Conservation (phyloP, 1,140 invertebrate genomes). For the Trissolcus basalis region DNA sequence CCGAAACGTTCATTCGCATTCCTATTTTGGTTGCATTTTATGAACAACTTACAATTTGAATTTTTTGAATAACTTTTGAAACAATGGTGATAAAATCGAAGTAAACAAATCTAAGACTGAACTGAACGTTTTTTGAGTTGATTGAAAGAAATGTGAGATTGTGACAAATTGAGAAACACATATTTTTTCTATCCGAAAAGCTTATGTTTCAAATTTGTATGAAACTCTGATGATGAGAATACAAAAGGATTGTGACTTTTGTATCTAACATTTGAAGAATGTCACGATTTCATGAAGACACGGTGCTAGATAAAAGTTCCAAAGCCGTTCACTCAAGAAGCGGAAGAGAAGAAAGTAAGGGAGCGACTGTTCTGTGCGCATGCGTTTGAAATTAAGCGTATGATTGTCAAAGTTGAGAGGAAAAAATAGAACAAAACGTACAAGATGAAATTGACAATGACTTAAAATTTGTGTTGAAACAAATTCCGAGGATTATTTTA, state of each 20-base stretch:
- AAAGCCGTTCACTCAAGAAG: constrained; percentile 56
- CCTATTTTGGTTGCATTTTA: no score
- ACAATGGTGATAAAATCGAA: constrained; percentile 34
- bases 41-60: no score
- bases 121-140: constrained; percentile 22
- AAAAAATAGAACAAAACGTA: constrained; percentile 29
- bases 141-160: constrained; percentile 33
- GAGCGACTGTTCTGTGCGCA: constrained; percentile 40
- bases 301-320: constrained; percentile 74
- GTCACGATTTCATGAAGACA: constrained; percentile 62
- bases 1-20: no score
- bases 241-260: constrained; percentile 26
- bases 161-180: constrained; percentile 23
- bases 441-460: constrained; percentile 23
- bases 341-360: constrained; percentile 34
- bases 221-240: background rate
- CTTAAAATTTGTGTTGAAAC: constrained; percentile 34
- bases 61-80: constrained; percentile 15
- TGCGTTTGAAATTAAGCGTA: constrained; percentile 37
- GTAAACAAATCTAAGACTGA: constrained; percentile 40
- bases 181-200: constrained; percentile 32
- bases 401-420: constrained; percentile 19
- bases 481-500: constrained; percentile 39
- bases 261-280: constrained; percentile 25
- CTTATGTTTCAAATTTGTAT: constrained; percentile 28